Evolutionary conservation across 2,888 invertebrate species (phyloP).

Genomic region (Charanyca ferruginea): DNA sequence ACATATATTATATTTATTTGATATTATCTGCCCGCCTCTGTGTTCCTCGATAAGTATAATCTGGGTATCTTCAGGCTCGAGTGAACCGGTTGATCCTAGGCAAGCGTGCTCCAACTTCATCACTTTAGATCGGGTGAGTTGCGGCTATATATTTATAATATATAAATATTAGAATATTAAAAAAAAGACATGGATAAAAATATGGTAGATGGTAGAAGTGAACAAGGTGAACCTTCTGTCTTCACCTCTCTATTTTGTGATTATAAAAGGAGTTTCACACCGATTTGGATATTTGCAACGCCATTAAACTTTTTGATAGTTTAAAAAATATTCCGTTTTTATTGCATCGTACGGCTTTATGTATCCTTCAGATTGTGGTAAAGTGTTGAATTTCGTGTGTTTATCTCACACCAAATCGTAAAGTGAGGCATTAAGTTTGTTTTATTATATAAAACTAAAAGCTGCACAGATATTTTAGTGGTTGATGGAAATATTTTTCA

Average conservation of each 20-base stretch:
- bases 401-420: slow-evolving; percentile 34
- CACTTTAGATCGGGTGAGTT: too few species aligned
- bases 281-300: slow-evolving; percentile 37
- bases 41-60: too few species aligned
- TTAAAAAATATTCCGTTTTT: slow-evolving; percentile 59
- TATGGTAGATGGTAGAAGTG: too few species aligned
- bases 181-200: too few species aligned
- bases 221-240: slow-evolving; percentile 11
- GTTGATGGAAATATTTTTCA: slow-evolving; percentile 14
- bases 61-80: too few species aligned
- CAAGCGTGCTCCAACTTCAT: too few species aligned
- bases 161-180: too few species aligned
- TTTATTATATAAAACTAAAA: slow-evolving; percentile 34
- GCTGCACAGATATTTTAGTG: slow-evolving; percentile 1
- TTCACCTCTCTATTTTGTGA: not conserved
- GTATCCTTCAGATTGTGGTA: slow-evolving; percentile 46
- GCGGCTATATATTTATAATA: too few species aligned
- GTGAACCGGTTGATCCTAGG: too few species aligned
- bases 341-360: slow-evolving; percentile 59
- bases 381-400: slow-evolving; percentile 29
- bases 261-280: slow-evolving; percentile 7
- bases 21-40: too few species aligned
- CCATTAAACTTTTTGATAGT: slow-evolving; percentile 50
- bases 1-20: too few species aligned
- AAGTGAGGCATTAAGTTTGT: slow-evolving; percentile 33